Percentiles rank a stretch among this genome's conserved stretches.
These are phyloP conservation scores for Mimachlamys varia DNA, from an alignment of 2,888 invertebrate species.

Conservation along the genomic window DNA sequence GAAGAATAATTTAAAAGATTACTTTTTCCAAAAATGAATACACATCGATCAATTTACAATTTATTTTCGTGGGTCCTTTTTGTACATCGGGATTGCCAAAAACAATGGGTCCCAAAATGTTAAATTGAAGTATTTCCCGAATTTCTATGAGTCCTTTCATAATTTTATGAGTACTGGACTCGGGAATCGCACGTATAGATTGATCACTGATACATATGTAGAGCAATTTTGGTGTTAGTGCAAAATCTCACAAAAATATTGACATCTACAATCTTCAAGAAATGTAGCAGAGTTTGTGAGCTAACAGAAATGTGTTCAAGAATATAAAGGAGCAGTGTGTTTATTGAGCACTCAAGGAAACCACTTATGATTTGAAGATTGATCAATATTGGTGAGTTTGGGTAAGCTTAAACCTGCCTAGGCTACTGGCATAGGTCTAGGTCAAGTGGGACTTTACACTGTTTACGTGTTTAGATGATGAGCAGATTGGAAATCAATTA, in stretches of 20 bases:
- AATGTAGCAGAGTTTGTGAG: slow-evolving; percentile 5
- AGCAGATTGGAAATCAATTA: slow-evolving; percentile 27
- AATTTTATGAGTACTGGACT: no score
- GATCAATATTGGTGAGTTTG: slow-evolving; percentile 8
- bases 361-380: slow-evolving; percentile 14
- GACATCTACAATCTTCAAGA: background rate
- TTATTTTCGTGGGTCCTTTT: no score
- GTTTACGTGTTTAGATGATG: slow-evolving; percentile 2
- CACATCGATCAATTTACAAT: no score
- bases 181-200: no score
- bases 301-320: background rate
- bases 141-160: no score
- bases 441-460: background rate
- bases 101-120: no score
- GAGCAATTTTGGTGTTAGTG: background rate
- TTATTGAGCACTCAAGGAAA: slow-evolving; percentile 13
- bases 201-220: no score
- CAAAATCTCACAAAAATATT: background rate
- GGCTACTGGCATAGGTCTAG: background rate
- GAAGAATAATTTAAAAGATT: no score
- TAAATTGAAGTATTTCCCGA: no score
- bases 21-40: no score
- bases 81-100: no score
- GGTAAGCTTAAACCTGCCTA: background rate
- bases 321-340: background rate